phyloP scores from a whole-genome alignment of 2,113 vertebrate genomes.

The Mobula birostris region DNA sequence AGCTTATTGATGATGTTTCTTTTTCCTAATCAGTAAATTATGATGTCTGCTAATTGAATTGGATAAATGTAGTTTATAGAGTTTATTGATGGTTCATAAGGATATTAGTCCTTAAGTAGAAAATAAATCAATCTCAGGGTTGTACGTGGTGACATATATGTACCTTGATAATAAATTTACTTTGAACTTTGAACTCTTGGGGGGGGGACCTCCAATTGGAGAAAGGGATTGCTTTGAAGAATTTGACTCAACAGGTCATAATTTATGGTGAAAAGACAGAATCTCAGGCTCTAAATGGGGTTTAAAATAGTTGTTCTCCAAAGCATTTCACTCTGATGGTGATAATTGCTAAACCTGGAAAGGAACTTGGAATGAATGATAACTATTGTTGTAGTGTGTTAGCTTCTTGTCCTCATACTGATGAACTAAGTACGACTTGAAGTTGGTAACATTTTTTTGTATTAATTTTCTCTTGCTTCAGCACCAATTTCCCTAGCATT shows the following conservation, averaged over 20 bases:
- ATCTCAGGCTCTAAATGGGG: not conserved
- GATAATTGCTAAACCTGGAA: not conserved
- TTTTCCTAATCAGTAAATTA: not conserved
- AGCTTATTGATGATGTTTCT: not conserved
- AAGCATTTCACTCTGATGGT: not conserved
- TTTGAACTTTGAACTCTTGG: no score
- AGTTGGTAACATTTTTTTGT: not conserved
- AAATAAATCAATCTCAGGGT: no score
- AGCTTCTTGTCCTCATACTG: not conserved
- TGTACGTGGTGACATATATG: no score
- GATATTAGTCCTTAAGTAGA: not conserved
- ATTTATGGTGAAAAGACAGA: not conserved
- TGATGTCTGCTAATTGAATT: not conserved
- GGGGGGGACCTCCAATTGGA: not conserved
- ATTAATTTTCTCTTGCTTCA: no score
- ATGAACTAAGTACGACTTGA: not conserved
- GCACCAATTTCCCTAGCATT: no score
- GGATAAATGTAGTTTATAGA: not conserved
- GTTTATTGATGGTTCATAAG: not conserved
- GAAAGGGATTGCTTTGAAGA: not conserved
- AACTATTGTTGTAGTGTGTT: not conserved
- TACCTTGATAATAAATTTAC: no score
- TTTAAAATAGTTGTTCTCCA: not conserved
- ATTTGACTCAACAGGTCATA: not conserved
- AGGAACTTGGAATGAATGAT: not conserved